Evolutionary conservation across 2,113 vertebrate genomes (phyloP).

Genomic region (Alligator mississippiensis): DNA sequence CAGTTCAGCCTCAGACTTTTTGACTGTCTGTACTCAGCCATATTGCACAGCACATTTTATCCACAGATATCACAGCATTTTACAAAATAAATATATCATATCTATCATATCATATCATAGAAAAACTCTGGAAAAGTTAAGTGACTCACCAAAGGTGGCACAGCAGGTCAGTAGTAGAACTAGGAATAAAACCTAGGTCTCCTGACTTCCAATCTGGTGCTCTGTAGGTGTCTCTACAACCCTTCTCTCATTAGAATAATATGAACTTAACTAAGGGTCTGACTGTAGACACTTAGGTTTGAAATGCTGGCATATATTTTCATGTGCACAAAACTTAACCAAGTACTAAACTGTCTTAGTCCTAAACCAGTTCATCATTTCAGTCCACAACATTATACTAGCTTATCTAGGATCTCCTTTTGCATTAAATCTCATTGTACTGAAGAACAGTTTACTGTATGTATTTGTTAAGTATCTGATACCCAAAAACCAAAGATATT

Average conservation of each 20-base stretch:
- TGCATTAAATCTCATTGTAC: background rate
- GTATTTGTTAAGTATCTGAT: too few species aligned
- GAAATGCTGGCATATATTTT: background rate
- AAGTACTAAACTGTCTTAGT: background rate
- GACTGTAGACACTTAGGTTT: background rate
- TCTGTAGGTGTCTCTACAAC: background rate
- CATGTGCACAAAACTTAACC: too few species aligned
- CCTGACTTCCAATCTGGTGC: background rate
- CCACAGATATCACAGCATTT: background rate
- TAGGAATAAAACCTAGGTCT: background rate
- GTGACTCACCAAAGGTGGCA: background rate
- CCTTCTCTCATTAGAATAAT: background rate
- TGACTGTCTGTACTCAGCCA: too few species aligned
- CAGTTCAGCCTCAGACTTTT: too few species aligned
- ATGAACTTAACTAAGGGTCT: background rate
- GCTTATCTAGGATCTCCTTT: background rate
- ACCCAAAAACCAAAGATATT: too few species aligned
- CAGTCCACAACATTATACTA: background rate
- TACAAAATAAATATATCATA: background rate
- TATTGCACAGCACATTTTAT: background rate
- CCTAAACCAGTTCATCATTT: background rate
- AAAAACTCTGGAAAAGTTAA: background rate
- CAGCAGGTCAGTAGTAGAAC: background rate
- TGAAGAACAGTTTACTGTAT: background rate
- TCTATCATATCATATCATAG: background rate